Conservation (phyloP, 64 coral and sea anemone genomes). For the Montipora foliosa region DNA sequence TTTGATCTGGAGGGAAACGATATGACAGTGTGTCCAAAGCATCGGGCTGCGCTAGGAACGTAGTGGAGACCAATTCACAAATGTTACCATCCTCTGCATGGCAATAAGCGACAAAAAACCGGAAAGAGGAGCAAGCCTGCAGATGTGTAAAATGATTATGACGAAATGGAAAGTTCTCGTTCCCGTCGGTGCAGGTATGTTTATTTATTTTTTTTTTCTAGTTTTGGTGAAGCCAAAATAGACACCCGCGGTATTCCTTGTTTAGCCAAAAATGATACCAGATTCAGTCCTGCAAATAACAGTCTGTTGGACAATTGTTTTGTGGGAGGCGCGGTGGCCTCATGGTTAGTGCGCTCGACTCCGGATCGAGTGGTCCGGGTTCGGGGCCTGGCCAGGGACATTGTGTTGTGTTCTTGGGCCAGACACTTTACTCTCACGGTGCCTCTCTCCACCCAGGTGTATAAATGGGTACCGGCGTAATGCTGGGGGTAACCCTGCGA, state of each 20-base stretch:
- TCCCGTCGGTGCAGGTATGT: conserved; percentile 30
- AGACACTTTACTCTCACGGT: too few relatives aligned
- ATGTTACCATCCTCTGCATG: conserved; percentile 34
- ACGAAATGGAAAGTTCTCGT: conserved; percentile 36
- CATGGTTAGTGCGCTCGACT: not conserved
- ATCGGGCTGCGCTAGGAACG: conserved; percentile 14
- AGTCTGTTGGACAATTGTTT: not conserved
- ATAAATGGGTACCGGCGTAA: too few relatives aligned
- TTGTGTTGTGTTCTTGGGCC: too few relatives aligned
- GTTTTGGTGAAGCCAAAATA: not conserved
- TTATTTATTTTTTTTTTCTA: not conserved
- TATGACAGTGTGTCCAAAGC: conserved; percentile 32
- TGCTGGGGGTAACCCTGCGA: too few relatives aligned
- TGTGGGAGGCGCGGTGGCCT: not conserved
- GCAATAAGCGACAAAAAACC: conserved; percentile 16
- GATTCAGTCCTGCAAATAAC: not conserved
- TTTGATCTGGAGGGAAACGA: not conserved
- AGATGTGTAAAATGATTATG: conserved; percentile 9
- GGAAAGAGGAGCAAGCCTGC: conserved; percentile 45
- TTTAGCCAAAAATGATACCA: not conserved
- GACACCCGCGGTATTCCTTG: not conserved
- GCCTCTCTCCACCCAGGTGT: too few relatives aligned
- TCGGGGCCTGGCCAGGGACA: not conserved
- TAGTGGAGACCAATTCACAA: not conserved
- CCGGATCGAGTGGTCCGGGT: not conserved